Evolutionary conservation across 2,797 vertebrate species (phyloP), one percentile per base, ranked within the genome.

Genomic region (Lagorchestes hirsutus): DNA sequence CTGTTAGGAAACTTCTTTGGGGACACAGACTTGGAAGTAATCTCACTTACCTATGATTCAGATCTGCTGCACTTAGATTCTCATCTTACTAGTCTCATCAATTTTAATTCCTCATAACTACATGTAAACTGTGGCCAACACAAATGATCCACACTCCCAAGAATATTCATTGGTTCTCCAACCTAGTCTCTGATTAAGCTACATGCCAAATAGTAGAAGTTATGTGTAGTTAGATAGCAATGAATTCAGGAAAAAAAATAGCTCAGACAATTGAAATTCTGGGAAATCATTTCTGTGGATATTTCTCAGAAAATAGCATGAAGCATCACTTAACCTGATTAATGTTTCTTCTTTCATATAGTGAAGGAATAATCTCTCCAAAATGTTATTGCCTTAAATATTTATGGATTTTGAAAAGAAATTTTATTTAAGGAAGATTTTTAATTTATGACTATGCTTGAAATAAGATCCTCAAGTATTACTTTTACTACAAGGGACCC

Each of bases 391-490:
- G 54, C 57, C 54, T 67, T 93, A 46, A 95, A 97, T 18, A 58
- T 55, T 0, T 54, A 87, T 96, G n/a, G 92, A 97, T 96, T 91
- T 94, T 94, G 87, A 91, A 96, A 93, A 27, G 8, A 67, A 93
- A 54, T 0, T 93, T 5, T 52, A 46, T 95, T 95, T 74, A 10
- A 27, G 55, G 31, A 31, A 95, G 40, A 93, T 74, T 92, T 98
- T 95, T 13, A 56, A 92, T 54, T 95, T 95, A 90, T 18, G 95
- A 94, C 96, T 92, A 96, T 24, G 93, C 92, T 92, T 96, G 94
- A 95, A 96, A 57, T 93, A 92, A 95, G 91, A 98, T 97, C 97
- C 92, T 62, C 93, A 95, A 95, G 95, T 96, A 59, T 93, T 31
- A 96, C n/a, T 94, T 95, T 91, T 93, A 95, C 54, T 94, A 87